A percentile compares a stretch with the other conserved stretches of the same genome.
Evolutionary conservation across 1,140 invertebrate species (phyloP).

Genomic region (Saccostrea glomerata): DNA sequence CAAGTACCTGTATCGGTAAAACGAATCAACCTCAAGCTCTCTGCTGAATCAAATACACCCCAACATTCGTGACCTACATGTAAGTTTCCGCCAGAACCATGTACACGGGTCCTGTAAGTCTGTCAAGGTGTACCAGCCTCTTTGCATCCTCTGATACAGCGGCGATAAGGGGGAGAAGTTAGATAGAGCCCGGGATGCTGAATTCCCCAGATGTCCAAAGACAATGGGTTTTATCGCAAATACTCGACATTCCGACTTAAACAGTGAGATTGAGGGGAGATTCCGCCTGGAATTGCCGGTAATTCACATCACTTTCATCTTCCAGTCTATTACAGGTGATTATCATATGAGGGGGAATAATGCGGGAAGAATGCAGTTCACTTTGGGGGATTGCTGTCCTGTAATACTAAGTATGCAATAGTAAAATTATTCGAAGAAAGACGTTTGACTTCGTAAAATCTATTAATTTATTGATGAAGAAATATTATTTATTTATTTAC

Average conservation of each 20-base stretch:
- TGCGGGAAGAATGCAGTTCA: neutral
- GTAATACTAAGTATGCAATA: too few species aligned
- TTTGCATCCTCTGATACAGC: neutral
- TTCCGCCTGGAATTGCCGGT: neutral
- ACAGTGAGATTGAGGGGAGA: neutral
- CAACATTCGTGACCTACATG: neutral
- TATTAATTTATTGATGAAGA: too few species aligned
- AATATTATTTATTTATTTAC: too few species aligned
- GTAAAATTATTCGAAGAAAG: too few species aligned
- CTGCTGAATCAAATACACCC: neutral
- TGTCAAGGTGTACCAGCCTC: neutral
- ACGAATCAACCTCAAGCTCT: neutral
- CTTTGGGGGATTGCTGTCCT: too few species aligned
- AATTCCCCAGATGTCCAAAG: constrained; percentile 10
- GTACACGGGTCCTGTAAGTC: constrained; percentile 6
- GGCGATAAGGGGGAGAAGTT: neutral
- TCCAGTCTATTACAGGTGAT: neutral
- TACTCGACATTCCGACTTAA: constrained; percentile 9
- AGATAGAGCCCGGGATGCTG: neutral
- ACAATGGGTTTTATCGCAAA: constrained; percentile 14
- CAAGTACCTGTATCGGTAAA: neutral
- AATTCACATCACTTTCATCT: constrained; percentile 16
- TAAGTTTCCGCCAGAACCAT: neutral
- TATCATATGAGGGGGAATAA: neutral
- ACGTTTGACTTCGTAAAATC: too few species aligned